Conservation (phyloP, 1,140 invertebrate genomes). For the Gryon sp. region DNA sequence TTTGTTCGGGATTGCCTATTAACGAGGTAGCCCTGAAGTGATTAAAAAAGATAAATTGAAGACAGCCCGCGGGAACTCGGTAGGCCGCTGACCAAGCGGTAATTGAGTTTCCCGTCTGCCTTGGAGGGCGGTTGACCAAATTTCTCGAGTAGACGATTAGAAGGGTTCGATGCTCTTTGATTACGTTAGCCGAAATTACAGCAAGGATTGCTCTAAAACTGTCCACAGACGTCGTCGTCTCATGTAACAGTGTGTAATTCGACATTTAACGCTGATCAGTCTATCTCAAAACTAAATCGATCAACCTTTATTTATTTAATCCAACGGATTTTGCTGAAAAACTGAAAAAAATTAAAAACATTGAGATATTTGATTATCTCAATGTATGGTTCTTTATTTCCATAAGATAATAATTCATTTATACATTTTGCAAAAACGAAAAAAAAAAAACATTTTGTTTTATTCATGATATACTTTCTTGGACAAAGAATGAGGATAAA, state of each 20-base stretch:
- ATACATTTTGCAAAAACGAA: too few species aligned
- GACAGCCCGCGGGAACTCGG: conserved; percentile 67
- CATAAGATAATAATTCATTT: too few species aligned
- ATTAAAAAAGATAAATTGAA: conserved; percentile 75
- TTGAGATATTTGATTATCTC: too few species aligned
- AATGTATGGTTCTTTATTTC: too few species aligned
- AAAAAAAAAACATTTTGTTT: too few species aligned
- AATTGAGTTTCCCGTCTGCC: conserved; percentile 73
- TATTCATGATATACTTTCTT: too few species aligned
- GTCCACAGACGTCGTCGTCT: neutral
- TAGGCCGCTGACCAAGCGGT: conserved; percentile 71
- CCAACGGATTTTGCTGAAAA: too few species aligned
- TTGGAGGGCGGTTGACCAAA: conserved; percentile 74
- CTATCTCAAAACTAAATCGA: conserved; percentile 16
- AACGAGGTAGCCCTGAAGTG: conserved; percentile 62
- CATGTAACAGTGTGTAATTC: conserved; percentile 14
- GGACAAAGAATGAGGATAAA: too few species aligned
- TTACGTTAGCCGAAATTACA: conserved; percentile 58
- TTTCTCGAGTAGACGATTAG: conserved; percentile 76
- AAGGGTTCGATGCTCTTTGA: conserved; percentile 70
- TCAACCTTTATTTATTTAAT: neutral
- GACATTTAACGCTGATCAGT: conserved; percentile 4
- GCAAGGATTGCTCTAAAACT: conserved; percentile 52
- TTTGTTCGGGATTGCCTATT: conserved; percentile 68
- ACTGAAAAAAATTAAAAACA: neutral